Percentiles rank a stretch among this genome's conserved stretches.
Evolutionary conservation across 2,888 invertebrate species (phyloP).

Genomic region (Cataglyphis altisquamis): DNA sequence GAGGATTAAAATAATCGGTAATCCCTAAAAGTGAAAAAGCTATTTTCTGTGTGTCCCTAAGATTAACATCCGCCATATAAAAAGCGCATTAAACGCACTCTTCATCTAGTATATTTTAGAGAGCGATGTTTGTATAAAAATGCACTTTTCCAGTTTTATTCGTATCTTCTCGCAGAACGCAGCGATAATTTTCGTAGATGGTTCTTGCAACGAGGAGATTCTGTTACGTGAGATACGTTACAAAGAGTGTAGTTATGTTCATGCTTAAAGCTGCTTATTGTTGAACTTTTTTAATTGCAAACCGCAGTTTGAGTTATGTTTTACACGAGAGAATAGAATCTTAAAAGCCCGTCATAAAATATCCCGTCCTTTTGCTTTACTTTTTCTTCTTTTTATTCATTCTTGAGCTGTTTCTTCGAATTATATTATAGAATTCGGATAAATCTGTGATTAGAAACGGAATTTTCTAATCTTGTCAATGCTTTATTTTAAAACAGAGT

Average conservation of each 20-base stretch:
- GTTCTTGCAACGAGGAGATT: not conserved
- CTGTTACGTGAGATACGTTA: not conserved
- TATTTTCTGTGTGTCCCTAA: not conserved
- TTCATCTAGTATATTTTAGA: not conserved
- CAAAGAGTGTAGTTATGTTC: not conserved
- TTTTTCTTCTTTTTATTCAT: not conserved
- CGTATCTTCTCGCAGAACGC: not conserved
- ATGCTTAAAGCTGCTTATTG: not conserved
- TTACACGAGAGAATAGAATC: not conserved
- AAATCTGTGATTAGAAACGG: not conserved
- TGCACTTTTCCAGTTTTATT: constrained; percentile 27
- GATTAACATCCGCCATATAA: constrained; percentile 7
- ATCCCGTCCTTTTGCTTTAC: not conserved
- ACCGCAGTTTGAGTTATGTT: not conserved
- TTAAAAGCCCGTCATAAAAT: not conserved
- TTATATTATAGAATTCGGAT: not conserved
- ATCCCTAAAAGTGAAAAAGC: not conserved
- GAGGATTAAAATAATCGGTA: not conserved
- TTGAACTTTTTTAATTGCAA: not conserved
- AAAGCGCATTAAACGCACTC: not conserved
- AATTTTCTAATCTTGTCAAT: not conserved
- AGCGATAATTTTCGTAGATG: not conserved
- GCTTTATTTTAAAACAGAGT: not conserved
- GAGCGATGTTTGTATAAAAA: not conserved
- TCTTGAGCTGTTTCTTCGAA: not conserved